phyloP scores from a whole-genome alignment of 2,113 vertebrate species.

The Plotosus lineatus region DNA sequence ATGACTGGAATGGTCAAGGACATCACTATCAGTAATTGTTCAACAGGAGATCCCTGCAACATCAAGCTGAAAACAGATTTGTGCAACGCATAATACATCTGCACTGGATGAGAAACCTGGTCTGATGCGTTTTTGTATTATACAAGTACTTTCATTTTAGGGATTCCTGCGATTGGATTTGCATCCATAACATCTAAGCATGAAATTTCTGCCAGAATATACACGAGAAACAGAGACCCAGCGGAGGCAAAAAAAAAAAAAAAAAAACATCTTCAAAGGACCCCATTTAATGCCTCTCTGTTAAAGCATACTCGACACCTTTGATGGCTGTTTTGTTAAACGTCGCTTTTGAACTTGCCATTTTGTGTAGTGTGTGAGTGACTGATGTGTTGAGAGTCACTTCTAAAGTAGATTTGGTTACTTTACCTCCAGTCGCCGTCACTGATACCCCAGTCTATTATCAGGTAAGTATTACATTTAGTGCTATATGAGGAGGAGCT shows the following conservation, averaged over 20 bases:
- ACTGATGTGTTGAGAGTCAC: conserved; percentile 38
- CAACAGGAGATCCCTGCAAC: not conserved
- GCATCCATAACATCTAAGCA: conserved; percentile 23
- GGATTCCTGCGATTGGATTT: conserved; percentile 29
- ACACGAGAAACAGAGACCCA: conserved; percentile 31
- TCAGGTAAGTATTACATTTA: conserved; percentile 20
- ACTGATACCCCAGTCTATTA: conserved; percentile 47
- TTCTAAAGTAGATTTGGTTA: conserved; percentile 35
- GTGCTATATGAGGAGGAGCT: conserved; percentile 28
- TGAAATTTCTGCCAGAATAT: conserved; percentile 28
- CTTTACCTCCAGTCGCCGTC: conserved; percentile 43
- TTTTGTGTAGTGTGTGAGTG: conserved; percentile 36
- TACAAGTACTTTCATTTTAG: not conserved
- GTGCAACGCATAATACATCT: not conserved
- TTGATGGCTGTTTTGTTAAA: conserved; percentile 30
- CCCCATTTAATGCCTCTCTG: not conserved
- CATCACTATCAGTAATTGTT: conserved; percentile 10
- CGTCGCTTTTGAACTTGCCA: conserved; percentile 28
- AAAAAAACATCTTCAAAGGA: conserved; percentile 11
- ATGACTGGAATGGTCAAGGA: not conserved
- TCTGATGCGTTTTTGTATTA: conserved; percentile 19
- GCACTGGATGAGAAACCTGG: not conserved
- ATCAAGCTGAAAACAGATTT: not conserved
- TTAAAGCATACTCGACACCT: conserved; percentile 12
- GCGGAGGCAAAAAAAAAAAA: conserved; percentile 32